Evolutionary conservation across 2,888 invertebrate species (phyloP).

Genomic region (Apodemia hepburni): DNA sequence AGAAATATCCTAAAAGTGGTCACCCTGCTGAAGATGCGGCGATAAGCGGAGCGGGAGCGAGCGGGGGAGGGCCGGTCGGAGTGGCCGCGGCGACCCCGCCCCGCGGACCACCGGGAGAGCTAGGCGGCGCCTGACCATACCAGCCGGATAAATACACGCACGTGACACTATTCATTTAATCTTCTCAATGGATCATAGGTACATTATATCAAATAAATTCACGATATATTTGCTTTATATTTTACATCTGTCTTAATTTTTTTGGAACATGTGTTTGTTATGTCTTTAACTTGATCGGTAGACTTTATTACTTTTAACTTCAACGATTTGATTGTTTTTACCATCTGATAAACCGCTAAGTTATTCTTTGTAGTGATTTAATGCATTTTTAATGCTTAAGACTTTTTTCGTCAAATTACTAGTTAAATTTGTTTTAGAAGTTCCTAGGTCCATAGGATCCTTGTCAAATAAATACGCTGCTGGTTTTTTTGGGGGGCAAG

Average conservation of each 20-base stretch:
- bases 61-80: slow-evolving; percentile 55
- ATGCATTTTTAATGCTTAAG: too few relatives aligned
- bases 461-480: too few relatives aligned
- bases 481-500: too few relatives aligned
- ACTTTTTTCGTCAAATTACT: too few relatives aligned
- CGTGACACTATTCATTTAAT: slow-evolving; percentile 57
- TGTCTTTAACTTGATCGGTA: too few relatives aligned
- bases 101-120: slow-evolving; percentile 80
- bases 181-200: slow-evolving; percentile 38
- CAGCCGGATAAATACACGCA: slow-evolving; percentile 45
- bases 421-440: too few relatives aligned
- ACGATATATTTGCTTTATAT: slow-evolving; percentile 2
- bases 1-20: background rate
- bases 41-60: slow-evolving; percentile 58
- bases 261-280: background rate
- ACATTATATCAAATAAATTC: slow-evolving; percentile 38
- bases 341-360: too few relatives aligned
- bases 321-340: too few relatives aligned
- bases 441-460: too few relatives aligned
- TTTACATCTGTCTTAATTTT: background rate
- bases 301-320: too few relatives aligned
- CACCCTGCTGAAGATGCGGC: slow-evolving; percentile 60
- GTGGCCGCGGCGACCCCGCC: slow-evolving; percentile 70
- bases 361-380: too few relatives aligned
- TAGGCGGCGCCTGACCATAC: slow-evolving; percentile 61